Evolutionary conservation across 2,113 vertebrate genomes (phyloP), one percentile per base, ranked within the genome.

Genomic region (Clarias magur): DNA sequence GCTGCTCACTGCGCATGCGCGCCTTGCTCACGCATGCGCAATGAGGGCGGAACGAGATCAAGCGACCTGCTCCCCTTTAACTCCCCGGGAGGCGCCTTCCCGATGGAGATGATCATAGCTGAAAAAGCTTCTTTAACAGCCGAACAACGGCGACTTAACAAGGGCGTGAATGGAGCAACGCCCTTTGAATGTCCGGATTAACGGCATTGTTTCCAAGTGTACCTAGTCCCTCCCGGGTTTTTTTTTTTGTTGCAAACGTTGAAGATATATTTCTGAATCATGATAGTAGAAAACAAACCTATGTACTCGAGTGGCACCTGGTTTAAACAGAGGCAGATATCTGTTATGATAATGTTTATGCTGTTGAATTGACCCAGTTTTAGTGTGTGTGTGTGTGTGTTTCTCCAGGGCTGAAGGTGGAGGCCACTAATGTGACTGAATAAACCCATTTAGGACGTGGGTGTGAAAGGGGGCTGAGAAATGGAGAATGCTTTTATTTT

Each of bases 41-140:
- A 88, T 60, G 88, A 60, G 34, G 73, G 90, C 67, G 68, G 87
- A 56, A 70, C 81, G 56, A 84, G 86, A 84, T 72, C 91, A 38
- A 91, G 72, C 88, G 84, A 88, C 87, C 80, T 21, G 81, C 85
- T 91, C 73, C 68, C 92, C 94, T 95, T 95, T 57, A 94, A 93
- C 95, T 89, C 95, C 1, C 88, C 92, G 27, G 94, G 94, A 91
- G 82, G 91, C 84, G 89, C 85, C 73, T 89, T 87, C 90, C 92
- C 90, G 76, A 82, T 91, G 56, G 90, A 88, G 76, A 92, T 91
- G 94, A 95, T 94, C 94, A 95, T 90, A 95, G 94, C 82, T 13
- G 80, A 57, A 90, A 79, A 84, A 62, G 53, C 72, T 90, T 87
- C 89, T 86, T 88, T 88, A 65, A 91, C 92, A 91, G 91, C 56